These are phyloP conservation scores for Albula glossodonta DNA, from an alignment of 2,113 vertebrate species.

Conservation along the genomic window DNA sequence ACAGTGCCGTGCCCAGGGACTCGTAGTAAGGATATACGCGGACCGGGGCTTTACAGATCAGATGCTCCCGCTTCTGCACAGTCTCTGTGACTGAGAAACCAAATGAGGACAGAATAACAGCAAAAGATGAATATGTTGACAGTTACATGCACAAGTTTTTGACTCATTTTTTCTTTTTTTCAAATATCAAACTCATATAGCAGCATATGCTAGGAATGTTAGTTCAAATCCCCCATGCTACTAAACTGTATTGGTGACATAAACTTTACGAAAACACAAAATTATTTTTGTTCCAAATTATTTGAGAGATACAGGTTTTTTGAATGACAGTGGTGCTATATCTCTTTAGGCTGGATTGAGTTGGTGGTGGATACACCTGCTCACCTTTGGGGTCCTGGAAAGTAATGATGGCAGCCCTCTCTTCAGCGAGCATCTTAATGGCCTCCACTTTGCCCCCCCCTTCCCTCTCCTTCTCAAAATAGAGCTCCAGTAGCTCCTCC, in stretches of 20 bases:
- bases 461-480: conserved; percentile 76
- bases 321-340: too few relatives aligned
- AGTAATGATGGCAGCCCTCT: conserved; percentile 76
- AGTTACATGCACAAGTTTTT: too few relatives aligned
- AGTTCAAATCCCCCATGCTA: too few relatives aligned
- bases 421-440: conserved; percentile 62
- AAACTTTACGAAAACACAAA: too few relatives aligned
- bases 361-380: background rate
- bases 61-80: conserved; percentile 63
- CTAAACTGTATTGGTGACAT: too few relatives aligned
- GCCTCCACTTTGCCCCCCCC: conserved; percentile 51
- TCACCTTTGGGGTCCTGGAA: conserved; percentile 77
- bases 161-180: too few relatives aligned
- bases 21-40: conserved; percentile 76
- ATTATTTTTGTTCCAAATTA: too few relatives aligned
- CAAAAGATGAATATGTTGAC: too few relatives aligned
- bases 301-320: too few relatives aligned
- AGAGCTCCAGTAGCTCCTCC: conserved; percentile 65
- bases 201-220: too few relatives aligned
- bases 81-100: conserved; percentile 69
- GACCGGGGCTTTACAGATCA: conserved; percentile 59
- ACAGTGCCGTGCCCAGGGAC: conserved; percentile 72
- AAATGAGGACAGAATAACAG: conserved; percentile 16
- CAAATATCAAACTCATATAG: too few relatives aligned
- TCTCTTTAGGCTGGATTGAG: too few relatives aligned